A percentile compares a stretch with the other conserved stretches of the same genome.
phyloP scores from a whole-genome alignment of 1,140 invertebrate genomes.

The Dolichoris vasculosae region DNA sequence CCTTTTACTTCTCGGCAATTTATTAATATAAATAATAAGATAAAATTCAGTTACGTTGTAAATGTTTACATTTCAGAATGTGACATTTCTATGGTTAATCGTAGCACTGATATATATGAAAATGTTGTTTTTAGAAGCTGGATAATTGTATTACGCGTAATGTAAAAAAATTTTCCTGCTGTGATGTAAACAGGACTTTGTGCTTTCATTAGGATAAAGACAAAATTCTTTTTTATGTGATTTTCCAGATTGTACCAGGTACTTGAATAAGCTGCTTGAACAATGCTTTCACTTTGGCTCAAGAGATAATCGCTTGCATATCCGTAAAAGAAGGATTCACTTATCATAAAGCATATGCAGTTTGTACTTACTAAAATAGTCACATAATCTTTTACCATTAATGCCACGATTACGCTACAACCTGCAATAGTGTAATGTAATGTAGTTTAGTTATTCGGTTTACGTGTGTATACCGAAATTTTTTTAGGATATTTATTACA shows the following conservation, averaged over 20 bases:
- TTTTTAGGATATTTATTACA: too few species aligned
- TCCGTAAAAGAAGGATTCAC: conserved; percentile 53
- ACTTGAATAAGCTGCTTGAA: conserved; percentile 45
- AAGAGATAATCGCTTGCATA: conserved; percentile 54
- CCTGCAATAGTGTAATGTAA: too few species aligned
- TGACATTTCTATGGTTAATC: conserved; percentile 28
- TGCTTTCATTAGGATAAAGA: conserved; percentile 54
- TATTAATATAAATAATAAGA: not conserved
- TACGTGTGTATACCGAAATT: too few species aligned
- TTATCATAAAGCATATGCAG: conserved; percentile 54
- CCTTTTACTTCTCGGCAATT: not conserved
- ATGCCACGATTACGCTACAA: conserved; percentile 47
- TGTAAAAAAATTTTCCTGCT: conserved; percentile 56
- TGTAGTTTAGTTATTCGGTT: too few species aligned
- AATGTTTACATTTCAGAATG: not conserved
- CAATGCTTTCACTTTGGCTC: conserved; percentile 50
- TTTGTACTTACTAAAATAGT: conserved; percentile 53
- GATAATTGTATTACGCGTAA: conserved; percentile 53
- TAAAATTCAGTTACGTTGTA: not conserved
- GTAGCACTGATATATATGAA: conserved; percentile 45
- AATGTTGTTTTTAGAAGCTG: conserved; percentile 51
- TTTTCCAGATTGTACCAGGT: conserved; percentile 47
- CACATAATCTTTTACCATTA: conserved; percentile 39
- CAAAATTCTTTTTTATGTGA: conserved; percentile 39
- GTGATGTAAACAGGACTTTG: conserved; percentile 48